phyloP scores from a whole-genome alignment of 2,113 vertebrate species.

The Heptranchias perlo region DNA sequence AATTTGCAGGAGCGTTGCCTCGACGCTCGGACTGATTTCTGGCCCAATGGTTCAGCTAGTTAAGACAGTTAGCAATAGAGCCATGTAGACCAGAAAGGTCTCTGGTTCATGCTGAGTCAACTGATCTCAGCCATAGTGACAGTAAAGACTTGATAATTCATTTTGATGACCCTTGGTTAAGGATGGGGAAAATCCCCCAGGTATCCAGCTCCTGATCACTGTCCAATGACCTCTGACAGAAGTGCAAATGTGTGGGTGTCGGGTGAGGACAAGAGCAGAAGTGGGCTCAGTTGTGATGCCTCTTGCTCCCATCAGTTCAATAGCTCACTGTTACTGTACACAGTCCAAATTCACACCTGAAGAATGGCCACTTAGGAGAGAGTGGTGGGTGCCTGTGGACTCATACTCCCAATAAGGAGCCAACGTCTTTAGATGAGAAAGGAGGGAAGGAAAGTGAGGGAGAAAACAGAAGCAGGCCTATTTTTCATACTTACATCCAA shows the following conservation, averaged over 20 bases:
- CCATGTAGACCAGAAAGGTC: neutral
- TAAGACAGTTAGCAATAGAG: neutral
- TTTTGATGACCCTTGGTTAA: neutral
- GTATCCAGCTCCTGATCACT: neutral
- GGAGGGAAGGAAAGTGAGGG: neutral
- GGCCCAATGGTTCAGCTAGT: neutral
- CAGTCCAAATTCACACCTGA: neutral
- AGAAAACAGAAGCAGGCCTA: no score
- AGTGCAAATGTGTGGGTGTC: neutral
- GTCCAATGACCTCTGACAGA: neutral
- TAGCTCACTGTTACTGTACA: neutral
- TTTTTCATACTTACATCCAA: no score
- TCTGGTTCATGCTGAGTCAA: neutral
- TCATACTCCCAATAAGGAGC: neutral
- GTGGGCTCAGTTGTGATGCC: neutral
- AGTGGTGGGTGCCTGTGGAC: neutral
- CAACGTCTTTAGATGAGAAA: neutral
- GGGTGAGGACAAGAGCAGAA: neutral
- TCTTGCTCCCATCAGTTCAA: neutral
- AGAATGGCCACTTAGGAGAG: neutral
- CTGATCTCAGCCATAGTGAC: neutral
- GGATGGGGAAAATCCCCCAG: neutral
- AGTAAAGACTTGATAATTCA: neutral
- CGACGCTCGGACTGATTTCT: no score
- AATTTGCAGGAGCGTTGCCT: no score